These are phyloP conservation scores for Phocides pigmalion DNA, from an alignment of 1,140 invertebrate genomes.

Conservation along the genomic window DNA sequence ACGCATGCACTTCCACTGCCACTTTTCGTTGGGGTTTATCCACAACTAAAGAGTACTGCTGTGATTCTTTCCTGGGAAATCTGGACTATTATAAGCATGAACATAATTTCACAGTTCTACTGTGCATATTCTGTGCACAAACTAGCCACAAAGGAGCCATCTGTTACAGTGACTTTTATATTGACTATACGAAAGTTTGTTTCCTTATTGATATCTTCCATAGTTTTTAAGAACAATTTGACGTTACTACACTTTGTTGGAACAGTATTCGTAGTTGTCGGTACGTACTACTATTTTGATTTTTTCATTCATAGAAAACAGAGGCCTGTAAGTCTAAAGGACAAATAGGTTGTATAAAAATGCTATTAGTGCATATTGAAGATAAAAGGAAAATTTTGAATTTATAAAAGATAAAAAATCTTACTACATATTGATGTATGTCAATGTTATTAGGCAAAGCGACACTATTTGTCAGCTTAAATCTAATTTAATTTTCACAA, in stretches of 20 bases:
- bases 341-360: conserved; percentile 23
- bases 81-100: conserved; percentile 60
- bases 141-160: conserved; percentile 67
- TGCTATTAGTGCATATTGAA: too few relatives aligned
- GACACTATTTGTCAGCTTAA: too few relatives aligned
- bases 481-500: too few relatives aligned
- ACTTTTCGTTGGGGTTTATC: conserved; percentile 61
- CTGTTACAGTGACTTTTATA: conserved; percentile 74
- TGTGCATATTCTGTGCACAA: conserved; percentile 72
- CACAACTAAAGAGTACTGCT: conserved; percentile 48
- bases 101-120: conserved; percentile 67
- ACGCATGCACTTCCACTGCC: conserved; percentile 68
- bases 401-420: too few relatives aligned
- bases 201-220: conserved; percentile 67
- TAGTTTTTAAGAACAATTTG: conserved; percentile 76
- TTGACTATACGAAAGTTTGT: conserved; percentile 74
- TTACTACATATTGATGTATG: too few relatives aligned
- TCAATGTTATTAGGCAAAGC: too few relatives aligned
- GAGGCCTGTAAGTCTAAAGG: conserved; percentile 57
- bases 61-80: conserved; percentile 43
- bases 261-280: conserved; percentile 59
- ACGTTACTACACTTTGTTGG: conserved; percentile 65
- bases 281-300: conserved; percentile 75
- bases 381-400: too few relatives aligned
- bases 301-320: conserved; percentile 61